These are phyloP conservation scores for Trogon surrucura DNA, from an alignment of 2,113 vertebrate species.

Conservation along the genomic window DNA sequence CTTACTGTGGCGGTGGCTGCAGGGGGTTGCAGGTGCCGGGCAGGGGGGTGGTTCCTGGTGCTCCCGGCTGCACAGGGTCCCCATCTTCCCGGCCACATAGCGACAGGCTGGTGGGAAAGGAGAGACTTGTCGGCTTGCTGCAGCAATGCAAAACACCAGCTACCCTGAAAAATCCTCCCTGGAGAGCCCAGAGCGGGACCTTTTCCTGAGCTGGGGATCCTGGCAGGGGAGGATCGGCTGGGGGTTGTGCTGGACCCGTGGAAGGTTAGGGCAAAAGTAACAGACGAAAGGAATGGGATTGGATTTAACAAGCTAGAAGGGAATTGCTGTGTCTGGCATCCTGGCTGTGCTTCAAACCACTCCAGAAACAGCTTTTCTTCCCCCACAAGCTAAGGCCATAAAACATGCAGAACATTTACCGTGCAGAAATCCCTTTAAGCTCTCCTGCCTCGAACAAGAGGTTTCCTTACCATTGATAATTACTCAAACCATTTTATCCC, in stretches of 20 bases:
- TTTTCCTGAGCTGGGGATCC: background rate
- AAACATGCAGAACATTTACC: background rate
- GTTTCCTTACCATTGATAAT: slow-evolving; percentile 36
- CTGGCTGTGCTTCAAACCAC: background rate
- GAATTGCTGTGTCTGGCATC: accelerated
- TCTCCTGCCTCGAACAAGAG: background rate
- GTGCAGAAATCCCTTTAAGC: background rate
- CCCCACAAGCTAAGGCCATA: background rate
- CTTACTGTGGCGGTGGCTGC: background rate
- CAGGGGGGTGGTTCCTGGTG: background rate
- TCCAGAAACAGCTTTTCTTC: background rate
- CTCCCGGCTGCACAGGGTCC: background rate
- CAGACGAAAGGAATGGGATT: accelerated
- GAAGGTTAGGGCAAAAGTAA: background rate
- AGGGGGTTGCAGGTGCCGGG: background rate
- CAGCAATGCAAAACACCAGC: background rate
- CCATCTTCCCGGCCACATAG: slow-evolving; percentile 10
- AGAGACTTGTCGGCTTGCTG: background rate
- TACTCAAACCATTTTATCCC: slow-evolving; percentile 4
- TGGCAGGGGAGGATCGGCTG: background rate
- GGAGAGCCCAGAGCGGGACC: accelerated
- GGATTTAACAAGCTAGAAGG: accelerated
- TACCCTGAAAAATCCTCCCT: accelerated
- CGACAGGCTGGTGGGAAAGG: background rate
- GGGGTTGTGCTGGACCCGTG: accelerated